Base-by-base conservation (phyloP, 2,797 vertebrate species). In the Argya squamiceps region DNA sequence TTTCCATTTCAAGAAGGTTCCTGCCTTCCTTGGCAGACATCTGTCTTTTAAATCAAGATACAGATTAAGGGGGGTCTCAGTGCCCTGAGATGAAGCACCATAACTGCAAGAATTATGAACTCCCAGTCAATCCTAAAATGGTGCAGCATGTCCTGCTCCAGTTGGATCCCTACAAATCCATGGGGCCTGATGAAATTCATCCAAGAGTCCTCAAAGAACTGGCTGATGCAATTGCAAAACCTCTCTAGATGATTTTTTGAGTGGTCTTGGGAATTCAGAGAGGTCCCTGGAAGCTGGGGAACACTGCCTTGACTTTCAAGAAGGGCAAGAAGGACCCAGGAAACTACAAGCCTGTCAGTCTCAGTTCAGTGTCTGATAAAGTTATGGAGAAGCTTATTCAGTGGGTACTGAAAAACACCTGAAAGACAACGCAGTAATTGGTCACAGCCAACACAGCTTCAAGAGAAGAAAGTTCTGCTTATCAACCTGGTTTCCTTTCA, bases 391-490 rank as follows among this genome's bases (percentile, higher is more conserved):
- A 63, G 29, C 11, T 47, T 44, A 30, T 60, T 32, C 9, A 29
- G 12, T 3, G 5, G 6, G 2, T 29, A 19, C 8, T 62, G 39
- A 46, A 46, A 46, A 71, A 37, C 11, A 36, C 27, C 47, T 44
- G 47, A 44, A 36, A 52, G 55, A 60, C 22, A 60, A 21, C 0
- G 0, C 22, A 52, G 37, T 27, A 23, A 62, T 17, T 0, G 1
- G 65, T 37, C n/a, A 62, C 37, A 82, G 46, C 32, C 21, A 60
- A 14, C 11, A 21, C 4, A 9, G 4, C 37, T 58, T 36, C 43
- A 58, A 26, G 55, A 59, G 44, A 50, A 6, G 10, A 23, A 69
- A 50, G 6, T 26, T 21, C 37, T 52, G 11, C 5, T 52, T 60
- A 30, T 59, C 23, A 23, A 19, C 8, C 10, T 50, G 30, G 19